Conservation (phyloP, 2,113 vertebrate genomes). For the Apistogramma diplotaenia region DNA sequence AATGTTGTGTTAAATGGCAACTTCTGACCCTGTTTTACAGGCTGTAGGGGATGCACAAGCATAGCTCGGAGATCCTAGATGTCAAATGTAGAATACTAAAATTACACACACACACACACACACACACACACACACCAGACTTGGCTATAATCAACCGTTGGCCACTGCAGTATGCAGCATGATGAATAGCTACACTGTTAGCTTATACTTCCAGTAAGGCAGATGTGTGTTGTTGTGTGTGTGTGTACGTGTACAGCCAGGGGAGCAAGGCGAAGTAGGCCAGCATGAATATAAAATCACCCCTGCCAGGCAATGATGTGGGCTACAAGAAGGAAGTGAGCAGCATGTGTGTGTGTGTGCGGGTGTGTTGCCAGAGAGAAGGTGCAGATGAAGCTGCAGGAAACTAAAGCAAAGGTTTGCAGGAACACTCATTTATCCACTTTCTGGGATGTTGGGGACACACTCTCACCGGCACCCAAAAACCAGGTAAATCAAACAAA, state of each 20-base stretch:
- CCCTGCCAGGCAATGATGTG: constrained; percentile 74
- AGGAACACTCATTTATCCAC: constrained; percentile 51
- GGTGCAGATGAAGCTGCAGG: constrained; percentile 47
- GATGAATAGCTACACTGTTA: constrained; percentile 70
- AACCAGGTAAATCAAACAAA: constrained; percentile 55
- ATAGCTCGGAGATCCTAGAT: constrained; percentile 1
- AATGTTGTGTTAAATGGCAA: constrained; percentile 46
- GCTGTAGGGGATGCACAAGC: background rate
- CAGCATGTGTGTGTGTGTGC: background rate
- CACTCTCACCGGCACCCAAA: constrained; percentile 16
- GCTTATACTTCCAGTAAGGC: constrained; percentile 64
- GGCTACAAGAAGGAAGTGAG: constrained; percentile 65
- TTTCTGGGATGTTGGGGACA: constrained; percentile 24
- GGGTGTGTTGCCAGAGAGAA: constrained; percentile 16
- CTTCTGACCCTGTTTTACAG: background rate
- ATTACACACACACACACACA: constrained; percentile 1
- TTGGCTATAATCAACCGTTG: constrained; percentile 51
- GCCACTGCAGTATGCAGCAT: constrained; percentile 63
- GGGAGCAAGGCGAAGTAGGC: constrained; percentile 71
- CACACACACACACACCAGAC: constrained; percentile 19
- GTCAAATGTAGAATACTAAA: constrained; percentile 15
- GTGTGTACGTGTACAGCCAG: constrained; percentile 33
- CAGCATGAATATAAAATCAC: constrained; percentile 77
- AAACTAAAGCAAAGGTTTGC: constrained; percentile 48
- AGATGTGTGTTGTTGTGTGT: constrained; percentile 36